Base-by-base conservation (phyloP, 2,888 invertebrate species). In the Norana najaformis region DNA sequence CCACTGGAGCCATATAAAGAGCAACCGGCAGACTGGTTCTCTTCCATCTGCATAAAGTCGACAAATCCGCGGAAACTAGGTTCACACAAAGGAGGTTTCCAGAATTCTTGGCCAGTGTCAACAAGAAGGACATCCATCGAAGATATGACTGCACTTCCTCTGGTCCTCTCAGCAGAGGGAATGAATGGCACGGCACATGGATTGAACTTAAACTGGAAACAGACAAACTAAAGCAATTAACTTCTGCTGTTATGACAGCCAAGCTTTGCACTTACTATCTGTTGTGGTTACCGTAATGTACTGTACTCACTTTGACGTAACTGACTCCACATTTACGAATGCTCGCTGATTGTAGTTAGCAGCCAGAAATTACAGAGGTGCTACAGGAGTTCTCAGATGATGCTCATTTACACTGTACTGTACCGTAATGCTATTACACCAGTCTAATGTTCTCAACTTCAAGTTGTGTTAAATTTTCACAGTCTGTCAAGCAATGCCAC, bases 181-280 rank as follows among this genome's bases (percentile, higher is more conserved):
- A 85, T 85, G 85, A 85, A 85, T 85, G 85, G 85, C 85, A 85
- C 85, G 34, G 85, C 85, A 36, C 85, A 85, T 8, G 85, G 85
- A 85, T 85, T 85, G 37, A 85, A 85, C 37, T 85, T 85, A 8
- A 85, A 85, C 85, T 85, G 85, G 37, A 85, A 85, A 85, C 11
- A 85, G 20, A 85, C 23, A 30, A 69, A 5, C 85, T 36, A n/a
- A 13, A 36, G 18, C 35, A 36, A 85, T 36, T 36, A 85, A 85
- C 23, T n/a, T 36, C n/a, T 30, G 30, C 69, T 1, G 11, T 30
- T 69, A 8, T 69, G n/a, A n/a, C 30, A 69, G n/a, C 6, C 6
- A n/a, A 8, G 30, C n/a, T n/a, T 13, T n/a, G 1, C n/a, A 8
- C 8, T 69, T n/a, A 69, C 30, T 30, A 69, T 1, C 13, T 69